Percentiles rank a stretch among this genome's conserved stretches.
Conservation (phyloP, 2,113 vertebrate genomes). For the Turnix velox region DNA sequence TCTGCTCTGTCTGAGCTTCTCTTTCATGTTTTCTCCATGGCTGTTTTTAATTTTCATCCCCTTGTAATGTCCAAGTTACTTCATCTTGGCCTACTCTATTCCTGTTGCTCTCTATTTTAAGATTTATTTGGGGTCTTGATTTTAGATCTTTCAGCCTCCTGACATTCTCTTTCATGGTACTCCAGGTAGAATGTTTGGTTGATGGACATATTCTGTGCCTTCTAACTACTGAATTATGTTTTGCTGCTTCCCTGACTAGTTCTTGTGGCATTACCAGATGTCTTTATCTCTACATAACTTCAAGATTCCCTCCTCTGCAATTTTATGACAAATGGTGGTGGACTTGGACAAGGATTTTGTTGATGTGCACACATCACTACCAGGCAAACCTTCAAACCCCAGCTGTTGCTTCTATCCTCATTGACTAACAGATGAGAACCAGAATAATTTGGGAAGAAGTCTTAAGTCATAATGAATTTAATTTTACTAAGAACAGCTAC, state of each 20-base stretch:
- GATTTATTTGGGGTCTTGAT: background rate
- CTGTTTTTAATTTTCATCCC: background rate
- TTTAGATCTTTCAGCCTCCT: background rate
- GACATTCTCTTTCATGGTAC: background rate
- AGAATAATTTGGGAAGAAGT: background rate
- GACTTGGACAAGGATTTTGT: background rate
- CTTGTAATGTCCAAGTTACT: background rate
- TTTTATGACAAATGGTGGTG: background rate
- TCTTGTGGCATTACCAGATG: background rate
- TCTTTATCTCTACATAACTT: background rate
- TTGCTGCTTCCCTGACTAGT: background rate
- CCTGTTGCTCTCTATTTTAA: background rate
- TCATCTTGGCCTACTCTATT: background rate
- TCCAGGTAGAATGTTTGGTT: background rate
- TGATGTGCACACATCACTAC: background rate
- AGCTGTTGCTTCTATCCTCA: background rate
- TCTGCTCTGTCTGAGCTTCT: slow-evolving; percentile 1
- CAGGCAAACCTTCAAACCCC: background rate
- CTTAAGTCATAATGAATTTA: background rate
- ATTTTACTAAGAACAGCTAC: background rate
- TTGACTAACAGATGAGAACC: background rate
- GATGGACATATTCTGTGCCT: background rate
- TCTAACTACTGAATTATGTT: slow-evolving; percentile 23
- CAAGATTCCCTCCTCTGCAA: background rate
- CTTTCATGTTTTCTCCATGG: background rate